Base-by-base conservation (phyloP, 2,888 invertebrate genomes). In the Xestoiulus laeticollis region DNA sequence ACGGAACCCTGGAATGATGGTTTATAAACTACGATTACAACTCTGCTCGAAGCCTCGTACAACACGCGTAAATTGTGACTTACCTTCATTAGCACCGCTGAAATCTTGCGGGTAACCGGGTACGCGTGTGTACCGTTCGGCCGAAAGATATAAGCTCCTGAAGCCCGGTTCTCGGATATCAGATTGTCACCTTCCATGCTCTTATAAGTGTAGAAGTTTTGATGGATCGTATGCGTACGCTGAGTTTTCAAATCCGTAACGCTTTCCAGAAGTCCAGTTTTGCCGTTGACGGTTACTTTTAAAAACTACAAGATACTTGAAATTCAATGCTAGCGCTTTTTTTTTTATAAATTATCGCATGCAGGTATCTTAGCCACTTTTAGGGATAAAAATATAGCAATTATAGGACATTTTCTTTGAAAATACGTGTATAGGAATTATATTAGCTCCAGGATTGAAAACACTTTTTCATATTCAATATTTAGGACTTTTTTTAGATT, bases 201-300 rank as follows among this genome's bases (percentile, higher is more conserved):
- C 32, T 94, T 93, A 90, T 98, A 98, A 91, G 94, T 97, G 30
- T 94, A 93, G 90, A 96, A 95, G 1, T 95, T 93, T 91, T 96
- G 96, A 10, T 92, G 90, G 87, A 95, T 88, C 3, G 90, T 89
- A 26, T 91, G 89, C 0, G 90, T 90, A 2, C 91, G 88, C 0
- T 90, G 89, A 5, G 89, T 90, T n/a, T n/a, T 19, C 14, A 82
- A n/a, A 53, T 87, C 89, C 26, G 88, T 86, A 0, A 89, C 91
- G 48, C 90, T 91, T 0, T 92, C 91, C 0, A 96, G 91, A 14
- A 93, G 91, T 0, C 96, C 96, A 0, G 93, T 93, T 0, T 90
- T 89, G 8, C 92, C 91, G 91, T 95, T 94, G 86, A 94, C 92
- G 87, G 93, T 92, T 85, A 96, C 90, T 8, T 83, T 83, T 14